Percentiles rank a stretch among this genome's conserved stretches.
Evolutionary conservation across 2,797 vertebrate genomes (phyloP).

Genomic region (Botia kubotai): DNA sequence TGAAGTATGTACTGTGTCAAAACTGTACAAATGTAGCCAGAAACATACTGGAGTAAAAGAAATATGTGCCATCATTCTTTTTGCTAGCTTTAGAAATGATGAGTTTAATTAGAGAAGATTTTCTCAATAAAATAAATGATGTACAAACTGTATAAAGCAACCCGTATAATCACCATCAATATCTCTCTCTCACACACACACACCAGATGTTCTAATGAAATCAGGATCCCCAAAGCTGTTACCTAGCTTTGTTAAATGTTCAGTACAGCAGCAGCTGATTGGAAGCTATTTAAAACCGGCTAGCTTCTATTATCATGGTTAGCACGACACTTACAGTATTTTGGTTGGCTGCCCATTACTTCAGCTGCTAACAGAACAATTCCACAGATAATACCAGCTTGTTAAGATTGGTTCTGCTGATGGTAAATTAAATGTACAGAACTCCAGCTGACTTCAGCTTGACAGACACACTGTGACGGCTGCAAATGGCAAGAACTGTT

Average conservation of each 20-base stretch:
- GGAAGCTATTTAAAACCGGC: too few species aligned
- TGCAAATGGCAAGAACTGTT: too few species aligned
- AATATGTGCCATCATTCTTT: background rate
- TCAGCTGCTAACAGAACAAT: background rate
- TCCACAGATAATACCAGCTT: background rate
- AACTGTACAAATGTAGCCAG: background rate
- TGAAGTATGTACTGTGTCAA: too few species aligned
- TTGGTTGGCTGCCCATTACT: background rate
- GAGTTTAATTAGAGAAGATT: background rate
- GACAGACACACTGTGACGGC: background rate
- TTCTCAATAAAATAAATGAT: background rate
- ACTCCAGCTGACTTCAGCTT: constrained; percentile 3
- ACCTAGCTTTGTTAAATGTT: background rate
- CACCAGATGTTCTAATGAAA: background rate
- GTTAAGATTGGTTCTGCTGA: background rate
- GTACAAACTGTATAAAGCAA: background rate
- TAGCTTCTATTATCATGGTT: background rate
- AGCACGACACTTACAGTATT: background rate
- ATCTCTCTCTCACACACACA: background rate
- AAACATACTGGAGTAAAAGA: background rate
- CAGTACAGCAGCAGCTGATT: background rate
- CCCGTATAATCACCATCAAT: background rate
- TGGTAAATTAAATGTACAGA: background rate
- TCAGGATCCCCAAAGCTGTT: background rate
- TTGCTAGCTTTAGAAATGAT: background rate